Conservation (phyloP, 2,113 vertebrate species). For the Caloenas nicobarica region DNA sequence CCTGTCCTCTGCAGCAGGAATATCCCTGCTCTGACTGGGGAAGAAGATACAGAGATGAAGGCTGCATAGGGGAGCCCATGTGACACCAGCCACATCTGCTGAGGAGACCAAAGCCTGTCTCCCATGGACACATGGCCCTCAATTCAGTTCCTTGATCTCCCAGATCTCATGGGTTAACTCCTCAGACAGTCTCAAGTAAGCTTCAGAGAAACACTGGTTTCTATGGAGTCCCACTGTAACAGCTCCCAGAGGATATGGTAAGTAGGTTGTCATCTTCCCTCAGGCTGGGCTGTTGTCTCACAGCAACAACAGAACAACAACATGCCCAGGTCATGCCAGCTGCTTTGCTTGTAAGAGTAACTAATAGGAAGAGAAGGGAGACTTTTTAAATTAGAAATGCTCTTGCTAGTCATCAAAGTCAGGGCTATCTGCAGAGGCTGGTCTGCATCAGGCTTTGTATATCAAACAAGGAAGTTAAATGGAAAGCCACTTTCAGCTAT, state of each 20-base stretch:
- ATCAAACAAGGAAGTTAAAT: background rate
- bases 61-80: background rate
- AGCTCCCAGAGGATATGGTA: background rate
- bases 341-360: background rate
- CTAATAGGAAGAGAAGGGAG: slow-evolving; percentile 1
- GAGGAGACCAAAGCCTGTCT: background rate
- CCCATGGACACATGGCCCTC: background rate
- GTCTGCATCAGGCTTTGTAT: background rate
- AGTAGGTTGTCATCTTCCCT: slow-evolving; percentile 26
- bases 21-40: background rate
- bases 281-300: slow-evolving; percentile 23
- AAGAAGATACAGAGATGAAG: background rate
- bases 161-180: background rate
- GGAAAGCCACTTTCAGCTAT: background rate
- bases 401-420: background rate
- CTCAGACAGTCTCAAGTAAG: background rate
- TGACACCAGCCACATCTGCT: background rate
- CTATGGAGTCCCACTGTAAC: background rate
- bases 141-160: background rate
- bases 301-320: background rate
- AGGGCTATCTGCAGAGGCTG: background rate
- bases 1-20: background rate
- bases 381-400: background rate
- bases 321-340: background rate
- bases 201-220: background rate